Percentiles rank a stretch among this genome's conserved stretches.
These are phyloP conservation scores for Hyperoodon ampullatus DNA, from an alignment of 2,113 vertebrate genomes.

Conservation along the genomic window DNA sequence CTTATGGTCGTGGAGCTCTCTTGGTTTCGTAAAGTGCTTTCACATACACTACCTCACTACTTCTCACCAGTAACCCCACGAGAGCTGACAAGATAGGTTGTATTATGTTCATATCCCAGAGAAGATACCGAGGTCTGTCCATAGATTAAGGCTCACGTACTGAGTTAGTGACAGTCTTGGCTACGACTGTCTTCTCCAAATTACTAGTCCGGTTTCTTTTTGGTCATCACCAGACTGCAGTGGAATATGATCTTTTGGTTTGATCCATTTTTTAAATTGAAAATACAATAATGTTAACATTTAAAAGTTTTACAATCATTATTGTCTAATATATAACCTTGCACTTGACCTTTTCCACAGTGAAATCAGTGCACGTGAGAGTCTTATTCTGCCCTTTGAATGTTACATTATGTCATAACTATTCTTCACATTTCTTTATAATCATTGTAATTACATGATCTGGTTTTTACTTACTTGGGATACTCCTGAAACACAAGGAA, in stretches of 20 bases:
- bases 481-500: background rate
- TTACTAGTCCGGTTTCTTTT: background rate
- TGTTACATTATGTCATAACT: background rate
- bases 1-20: background rate
- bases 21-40: constrained; percentile 22
- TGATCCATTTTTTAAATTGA: background rate
- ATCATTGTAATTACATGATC: constrained; percentile 42
- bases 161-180: background rate
- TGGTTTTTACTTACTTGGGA: constrained; percentile 45
- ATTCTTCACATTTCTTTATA: constrained; percentile 20
- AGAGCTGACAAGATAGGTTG: background rate
- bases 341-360: constrained; percentile 32
- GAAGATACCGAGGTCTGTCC: background rate
- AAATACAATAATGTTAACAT: constrained; percentile 19
- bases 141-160: background rate
- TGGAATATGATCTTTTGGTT: constrained; percentile 31
- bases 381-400: constrained; percentile 16
- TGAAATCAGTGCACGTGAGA: background rate
- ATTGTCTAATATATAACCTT: background rate
- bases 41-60: background rate
- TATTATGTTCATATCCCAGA: background rate
- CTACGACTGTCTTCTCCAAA: background rate
- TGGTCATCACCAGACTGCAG: background rate
- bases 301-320: constrained; percentile 32
- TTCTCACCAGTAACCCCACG: background rate